Percentiles rank a stretch among this genome's conserved stretches.
Evolutionary conservation across 2,797 vertebrate species (phyloP).

Genomic region (Avahi laniger): DNA sequence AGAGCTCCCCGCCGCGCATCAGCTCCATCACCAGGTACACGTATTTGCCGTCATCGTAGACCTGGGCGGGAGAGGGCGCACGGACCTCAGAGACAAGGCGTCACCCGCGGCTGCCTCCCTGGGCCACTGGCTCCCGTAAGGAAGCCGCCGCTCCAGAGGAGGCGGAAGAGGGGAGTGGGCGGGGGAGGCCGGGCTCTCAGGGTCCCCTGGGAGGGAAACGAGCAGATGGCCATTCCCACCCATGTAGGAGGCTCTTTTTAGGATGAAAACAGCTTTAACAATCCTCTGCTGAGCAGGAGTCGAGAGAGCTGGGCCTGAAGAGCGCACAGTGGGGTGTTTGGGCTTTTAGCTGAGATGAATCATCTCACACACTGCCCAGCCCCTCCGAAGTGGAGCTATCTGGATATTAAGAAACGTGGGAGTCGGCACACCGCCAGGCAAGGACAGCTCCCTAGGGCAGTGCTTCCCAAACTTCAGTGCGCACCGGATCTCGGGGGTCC

Average conservation of each 20-base stretch:
- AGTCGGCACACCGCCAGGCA: accelerated
- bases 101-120: neutral
- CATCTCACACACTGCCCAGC: accelerated
- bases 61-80: slow-evolving; percentile 79
- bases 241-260: accelerated
- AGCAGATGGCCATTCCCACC: accelerated
- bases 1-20: slow-evolving; percentile 94
- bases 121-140: accelerated
- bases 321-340: accelerated
- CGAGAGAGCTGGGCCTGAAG: accelerated
- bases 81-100: accelerated
- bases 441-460: neutral
- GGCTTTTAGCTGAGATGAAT: no score
- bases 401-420: accelerated
- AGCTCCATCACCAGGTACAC: slow-evolving; percentile 96
- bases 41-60: slow-evolving; percentile 94
- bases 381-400: accelerated
- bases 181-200: no score
- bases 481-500: neutral
- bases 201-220: accelerated
- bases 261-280: neutral
- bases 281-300: no score
- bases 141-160: accelerated
- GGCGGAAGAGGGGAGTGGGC: neutral
- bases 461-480: accelerated